phyloP scores from a whole-genome alignment of 2,113 vertebrate species.

The Leptodactylus fuscus region DNA sequence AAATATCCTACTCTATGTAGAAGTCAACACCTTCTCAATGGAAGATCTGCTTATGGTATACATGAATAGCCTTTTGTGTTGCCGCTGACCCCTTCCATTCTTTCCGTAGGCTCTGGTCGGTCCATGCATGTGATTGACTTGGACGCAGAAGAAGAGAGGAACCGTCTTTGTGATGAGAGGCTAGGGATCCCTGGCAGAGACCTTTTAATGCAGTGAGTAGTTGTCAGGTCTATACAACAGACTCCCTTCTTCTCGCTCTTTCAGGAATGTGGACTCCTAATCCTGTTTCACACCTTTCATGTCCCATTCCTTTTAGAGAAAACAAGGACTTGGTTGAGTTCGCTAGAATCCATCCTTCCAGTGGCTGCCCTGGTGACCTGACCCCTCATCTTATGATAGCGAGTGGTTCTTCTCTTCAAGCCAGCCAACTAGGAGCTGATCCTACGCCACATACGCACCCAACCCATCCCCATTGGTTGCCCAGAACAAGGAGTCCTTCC shows the following conservation, averaged over 20 bases:
- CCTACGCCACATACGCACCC: slow-evolving; percentile 85
- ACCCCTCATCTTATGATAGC: slow-evolving; percentile 90
- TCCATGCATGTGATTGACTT: slow-evolving; percentile 82
- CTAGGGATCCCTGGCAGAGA: slow-evolving; percentile 85
- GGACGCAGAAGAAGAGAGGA: slow-evolving; percentile 85
- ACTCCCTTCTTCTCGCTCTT: neutral
- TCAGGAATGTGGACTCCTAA: slow-evolving; percentile 1
- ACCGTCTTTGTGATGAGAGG: slow-evolving; percentile 85
- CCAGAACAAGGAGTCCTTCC: slow-evolving; percentile 93
- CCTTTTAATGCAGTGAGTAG: slow-evolving; percentile 85
- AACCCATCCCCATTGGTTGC: slow-evolving; percentile 92
- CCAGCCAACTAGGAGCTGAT: slow-evolving; percentile 84
- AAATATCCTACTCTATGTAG: neutral
- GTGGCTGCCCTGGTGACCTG: slow-evolving; percentile 90
- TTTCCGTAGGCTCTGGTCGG: slow-evolving; percentile 70
- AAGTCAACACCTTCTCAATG: neutral
- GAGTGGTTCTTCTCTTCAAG: slow-evolving; percentile 84
- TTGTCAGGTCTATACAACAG: neutral
- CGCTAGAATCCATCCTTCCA: slow-evolving; percentile 87
- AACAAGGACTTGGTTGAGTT: slow-evolving; percentile 94
- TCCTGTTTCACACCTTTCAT: neutral
- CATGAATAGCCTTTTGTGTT: neutral
- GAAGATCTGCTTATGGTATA: neutral
- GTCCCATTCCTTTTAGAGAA: slow-evolving; percentile 74
- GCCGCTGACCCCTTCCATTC: neutral